Evolutionary conservation across 1,140 invertebrate species (phyloP), one percentile per base, ranked within the genome.

Genomic region (Tetramorium simillimum): DNA sequence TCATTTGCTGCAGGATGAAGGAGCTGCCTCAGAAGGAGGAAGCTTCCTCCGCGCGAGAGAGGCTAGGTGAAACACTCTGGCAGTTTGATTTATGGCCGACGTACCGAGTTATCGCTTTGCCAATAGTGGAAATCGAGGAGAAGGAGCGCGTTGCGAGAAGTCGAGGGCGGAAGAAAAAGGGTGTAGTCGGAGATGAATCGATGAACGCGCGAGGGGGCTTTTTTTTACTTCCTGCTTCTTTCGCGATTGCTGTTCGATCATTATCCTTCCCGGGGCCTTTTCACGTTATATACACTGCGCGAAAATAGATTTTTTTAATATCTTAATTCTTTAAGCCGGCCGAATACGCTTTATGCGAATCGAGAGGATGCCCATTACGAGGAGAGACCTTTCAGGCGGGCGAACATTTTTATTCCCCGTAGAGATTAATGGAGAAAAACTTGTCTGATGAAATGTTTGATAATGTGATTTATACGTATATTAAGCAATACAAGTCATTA

Each of bases 61-160:
- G 91, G 89, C 86, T 91, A 89, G 86, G 78, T 81, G 90, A 89
- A 92, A 92, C 88, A 91, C 90, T 90, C 86, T 92, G 92, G 92
- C 92, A 91, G 91, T 94, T 95, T 94, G 94, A 95, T 95, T 94
- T 94, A 95, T 94, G 93, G 93, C 89, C 92, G 93, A 95, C 93
- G 93, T 93, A 92, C 92, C 93, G 92, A 95, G 93, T 95, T 95
- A 95, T 95, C 93, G 94, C 92, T 95, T 94, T 94, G 93, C 93
- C 94, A 95, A 95, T 95, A 95, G 93, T 93, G 91, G 89, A 91
- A 91, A 92, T 94, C 90, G 91, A 92, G 92, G 88, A 92, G 91
- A 90, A 88, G 87, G 84, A 60, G 69, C 69, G 86, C 72, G 37
- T 82, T 85, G 86, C 86, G 65, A 65, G 63, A 92, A 91, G 91